Conservation (phyloP, 2,888 invertebrate species). For the Rhamphomyia laevipes region DNA sequence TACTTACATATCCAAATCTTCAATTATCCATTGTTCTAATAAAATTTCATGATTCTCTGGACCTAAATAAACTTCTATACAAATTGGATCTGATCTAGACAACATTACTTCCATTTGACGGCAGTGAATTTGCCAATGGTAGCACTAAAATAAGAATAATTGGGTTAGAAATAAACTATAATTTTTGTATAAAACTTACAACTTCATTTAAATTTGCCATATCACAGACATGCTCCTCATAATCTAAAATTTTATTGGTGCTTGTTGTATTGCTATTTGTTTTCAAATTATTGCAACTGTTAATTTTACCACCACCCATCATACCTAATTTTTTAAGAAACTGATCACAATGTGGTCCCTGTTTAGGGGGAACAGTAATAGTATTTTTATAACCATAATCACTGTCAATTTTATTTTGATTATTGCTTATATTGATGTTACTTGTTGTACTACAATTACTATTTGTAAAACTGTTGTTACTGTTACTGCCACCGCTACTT, state of each 20-base stretch:
- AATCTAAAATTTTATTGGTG: slow-evolving; percentile 17
- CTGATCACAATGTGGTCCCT: slow-evolving; percentile 39
- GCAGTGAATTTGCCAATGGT: slow-evolving; percentile 37
- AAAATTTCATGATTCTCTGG: slow-evolving; percentile 34
- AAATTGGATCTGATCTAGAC: slow-evolving; percentile 32
- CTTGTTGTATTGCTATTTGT: too few species aligned
- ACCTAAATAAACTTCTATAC: slow-evolving; percentile 38
- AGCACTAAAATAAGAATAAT: slow-evolving; percentile 24
- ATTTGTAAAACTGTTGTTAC: neutral
- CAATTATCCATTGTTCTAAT: slow-evolving; percentile 38
- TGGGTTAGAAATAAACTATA: neutral
- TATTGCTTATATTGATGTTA: neutral
- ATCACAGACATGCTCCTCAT: slow-evolving; percentile 39
- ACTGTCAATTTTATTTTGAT: neutral
- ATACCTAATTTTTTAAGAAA: slow-evolving; percentile 38
- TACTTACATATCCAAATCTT: slow-evolving; percentile 33
- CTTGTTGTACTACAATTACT: slow-evolving; percentile 5
- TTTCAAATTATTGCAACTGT: too few species aligned
- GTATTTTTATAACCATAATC: neutral
- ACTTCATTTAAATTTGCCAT: slow-evolving; percentile 37
- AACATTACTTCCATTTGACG: slow-evolving; percentile 34
- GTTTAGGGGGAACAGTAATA: slow-evolving; percentile 23
- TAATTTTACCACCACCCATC: slow-evolving; percentile 26
- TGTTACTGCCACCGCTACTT: slow-evolving; percentile 16
- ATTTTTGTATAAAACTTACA: slow-evolving; percentile 23